Conservation (phyloP, 1,140 invertebrate species). For the Drosophila ambigua region DNA sequence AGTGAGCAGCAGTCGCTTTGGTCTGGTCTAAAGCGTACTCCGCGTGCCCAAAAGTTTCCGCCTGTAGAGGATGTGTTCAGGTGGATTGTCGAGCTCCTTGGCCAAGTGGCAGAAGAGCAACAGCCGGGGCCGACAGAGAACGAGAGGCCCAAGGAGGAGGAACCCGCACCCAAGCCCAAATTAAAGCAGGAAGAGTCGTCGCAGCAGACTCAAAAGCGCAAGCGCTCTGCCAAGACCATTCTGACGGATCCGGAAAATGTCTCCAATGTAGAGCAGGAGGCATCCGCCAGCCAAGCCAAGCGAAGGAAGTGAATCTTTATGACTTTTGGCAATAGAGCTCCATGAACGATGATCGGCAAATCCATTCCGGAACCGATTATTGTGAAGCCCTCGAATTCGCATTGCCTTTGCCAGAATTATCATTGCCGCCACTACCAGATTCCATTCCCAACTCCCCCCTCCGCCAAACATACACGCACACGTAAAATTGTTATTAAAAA, state of each 20-base stretch:
- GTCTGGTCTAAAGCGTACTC: constrained; percentile 74
- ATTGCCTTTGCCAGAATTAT: constrained; percentile 17
- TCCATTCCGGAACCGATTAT: constrained; percentile 27
- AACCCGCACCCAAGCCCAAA: not conserved
- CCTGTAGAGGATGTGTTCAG: constrained; percentile 33
- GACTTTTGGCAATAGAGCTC: constrained; percentile 26
- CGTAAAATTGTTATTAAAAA: constrained; percentile 30
- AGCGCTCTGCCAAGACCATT: constrained; percentile 9
- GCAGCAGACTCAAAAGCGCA: not conserved
- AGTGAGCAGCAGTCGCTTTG: constrained; percentile 50
- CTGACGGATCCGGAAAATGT: not conserved
- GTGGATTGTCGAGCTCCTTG: constrained; percentile 26
- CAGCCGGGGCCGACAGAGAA: too few species aligned
- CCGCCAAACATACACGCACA: constrained; percentile 5
- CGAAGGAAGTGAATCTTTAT: constrained; percentile 6
- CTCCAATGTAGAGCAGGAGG: not conserved
- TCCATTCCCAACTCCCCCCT: too few species aligned
- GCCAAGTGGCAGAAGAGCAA: not conserved
- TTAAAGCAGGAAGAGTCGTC: not conserved
- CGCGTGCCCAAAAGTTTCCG: constrained; percentile 75
- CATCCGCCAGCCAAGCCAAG: constrained; percentile 7
- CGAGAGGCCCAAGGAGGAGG: not conserved
- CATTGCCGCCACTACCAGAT: not conserved
- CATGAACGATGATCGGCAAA: constrained; percentile 37
- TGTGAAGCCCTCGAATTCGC: constrained; percentile 5